Percentiles rank a stretch among this genome's conserved stretches.
These are phyloP conservation scores for Geotrupes spiniger DNA, from an alignment of 2,888 invertebrate species.

Conservation along the genomic window DNA sequence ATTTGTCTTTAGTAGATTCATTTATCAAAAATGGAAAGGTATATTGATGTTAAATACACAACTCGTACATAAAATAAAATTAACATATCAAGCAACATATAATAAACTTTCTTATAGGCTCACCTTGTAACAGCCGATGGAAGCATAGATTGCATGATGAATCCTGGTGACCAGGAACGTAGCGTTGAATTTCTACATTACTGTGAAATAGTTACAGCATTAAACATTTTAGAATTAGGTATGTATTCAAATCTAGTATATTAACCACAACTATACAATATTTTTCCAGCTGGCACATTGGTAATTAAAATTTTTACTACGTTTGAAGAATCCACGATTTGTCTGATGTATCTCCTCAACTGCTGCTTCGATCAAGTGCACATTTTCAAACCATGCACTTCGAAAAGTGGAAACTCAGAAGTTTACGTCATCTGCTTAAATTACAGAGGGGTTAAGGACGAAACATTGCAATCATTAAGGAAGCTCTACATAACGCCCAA, in stretches of 20 bases:
- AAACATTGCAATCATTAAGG: constrained; percentile 45
- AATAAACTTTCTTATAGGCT: constrained; percentile 48
- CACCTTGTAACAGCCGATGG: constrained; percentile 88
- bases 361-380: constrained; percentile 71
- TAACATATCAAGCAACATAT: not conserved
- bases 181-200: constrained; percentile 75
- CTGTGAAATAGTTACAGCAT: constrained; percentile 77
- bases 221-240: constrained; percentile 65
- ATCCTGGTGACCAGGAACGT: constrained; percentile 84
- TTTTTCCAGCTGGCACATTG: constrained; percentile 67
- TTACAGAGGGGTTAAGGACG: constrained; percentile 53
- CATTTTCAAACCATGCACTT: constrained; percentile 85
- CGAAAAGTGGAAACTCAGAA: constrained; percentile 95
- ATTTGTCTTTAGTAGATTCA: constrained; percentile 58
- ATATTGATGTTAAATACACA: too few species aligned
- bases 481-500: constrained; percentile 49
- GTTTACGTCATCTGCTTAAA: constrained; percentile 76
- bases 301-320: constrained; percentile 89
- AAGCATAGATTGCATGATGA: constrained; percentile 81
- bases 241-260: constrained; percentile 19
- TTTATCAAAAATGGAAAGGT: constrained; percentile 55
- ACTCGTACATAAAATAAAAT: not conserved
- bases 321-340: constrained; percentile 79
- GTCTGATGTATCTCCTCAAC: constrained; percentile 74
- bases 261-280: constrained; percentile 18